Percentiles rank a stretch among this genome's conserved stretches.
Evolutionary conservation across 1,140 invertebrate genomes (phyloP).

Genomic region (Scaptomyza hsui): DNA sequence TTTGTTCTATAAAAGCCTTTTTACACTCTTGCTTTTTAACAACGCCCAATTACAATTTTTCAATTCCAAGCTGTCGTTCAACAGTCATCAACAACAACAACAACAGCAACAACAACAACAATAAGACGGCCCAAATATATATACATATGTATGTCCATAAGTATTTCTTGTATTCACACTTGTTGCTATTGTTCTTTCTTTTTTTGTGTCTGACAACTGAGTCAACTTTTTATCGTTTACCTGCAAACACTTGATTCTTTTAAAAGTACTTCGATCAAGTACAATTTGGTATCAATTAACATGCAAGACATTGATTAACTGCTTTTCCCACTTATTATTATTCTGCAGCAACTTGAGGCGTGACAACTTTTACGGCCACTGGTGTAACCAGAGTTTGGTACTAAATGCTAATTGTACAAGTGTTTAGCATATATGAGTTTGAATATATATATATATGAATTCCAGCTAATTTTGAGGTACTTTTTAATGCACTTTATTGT

Average conservation of each 20-base stretch:
- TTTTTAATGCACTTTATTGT: conserved; percentile 23
- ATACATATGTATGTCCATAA: not conserved
- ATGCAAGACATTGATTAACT: no score
- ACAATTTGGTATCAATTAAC: not conserved
- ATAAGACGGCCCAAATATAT: conserved; percentile 10
- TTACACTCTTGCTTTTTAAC: conserved; percentile 35
- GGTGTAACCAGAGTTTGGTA: conserved; percentile 13
- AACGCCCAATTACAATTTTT: conserved; percentile 44
- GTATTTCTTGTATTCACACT: not conserved
- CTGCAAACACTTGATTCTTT: not conserved
- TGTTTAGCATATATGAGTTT: not conserved
- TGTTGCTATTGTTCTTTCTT: conserved; percentile 4
- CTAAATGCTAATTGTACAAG: no score
- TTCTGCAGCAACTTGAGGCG: not conserved
- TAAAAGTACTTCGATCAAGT: not conserved
- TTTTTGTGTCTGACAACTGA: no score
- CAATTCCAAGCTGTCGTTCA: conserved; percentile 21
- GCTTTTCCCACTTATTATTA: no score
- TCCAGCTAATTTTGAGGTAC: not conserved
- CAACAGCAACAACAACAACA: conserved; percentile 24
- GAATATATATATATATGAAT: not conserved
- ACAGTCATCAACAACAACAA: conserved; percentile 39
- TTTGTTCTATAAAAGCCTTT: conserved; percentile 35
- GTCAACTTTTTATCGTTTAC: conserved; percentile 16
- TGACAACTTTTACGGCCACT: conserved; percentile 10